phyloP scores from a whole-genome alignment of 1,140 invertebrate genomes.

The Ephestia elutella region DNA sequence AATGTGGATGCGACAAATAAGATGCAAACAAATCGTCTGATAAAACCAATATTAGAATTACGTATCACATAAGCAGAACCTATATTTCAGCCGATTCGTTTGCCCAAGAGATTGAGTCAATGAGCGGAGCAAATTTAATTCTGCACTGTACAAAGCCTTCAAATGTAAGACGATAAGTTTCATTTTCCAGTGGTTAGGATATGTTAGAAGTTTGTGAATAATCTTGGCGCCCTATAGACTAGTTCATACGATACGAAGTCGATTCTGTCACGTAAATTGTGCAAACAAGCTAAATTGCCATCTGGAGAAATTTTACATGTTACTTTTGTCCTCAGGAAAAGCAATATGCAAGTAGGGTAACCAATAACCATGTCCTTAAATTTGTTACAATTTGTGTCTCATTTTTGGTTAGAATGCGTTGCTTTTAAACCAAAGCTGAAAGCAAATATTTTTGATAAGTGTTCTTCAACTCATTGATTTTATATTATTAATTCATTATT shows the following conservation, averaged over 20 bases:
- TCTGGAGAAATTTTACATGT: conserved; percentile 10
- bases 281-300: conserved; percentile 18
- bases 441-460: no score
- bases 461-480: no score
- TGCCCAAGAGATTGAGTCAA: conserved; percentile 25
- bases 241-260: conserved; percentile 17
- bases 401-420: no score
- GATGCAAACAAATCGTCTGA: background rate
- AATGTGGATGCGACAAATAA: no score
- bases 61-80: conserved; percentile 1
- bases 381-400: no score
- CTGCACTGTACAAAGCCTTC: background rate
- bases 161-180: background rate
- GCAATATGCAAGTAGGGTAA: conserved; percentile 3
- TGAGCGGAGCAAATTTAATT: conserved; percentile 10
- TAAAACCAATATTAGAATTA: conserved; percentile 1
- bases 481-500: no score
- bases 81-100: conserved; percentile 21
- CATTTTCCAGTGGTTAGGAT: background rate
- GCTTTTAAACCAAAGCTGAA: no score
- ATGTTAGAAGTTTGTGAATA: background rate
- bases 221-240: conserved; percentile 24
- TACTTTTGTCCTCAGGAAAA: conserved; percentile 4
- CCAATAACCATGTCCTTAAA: background rate
- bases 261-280: conserved; percentile 13